Conservation (phyloP, 2,888 invertebrate species). For the Zelleria hepariella region DNA sequence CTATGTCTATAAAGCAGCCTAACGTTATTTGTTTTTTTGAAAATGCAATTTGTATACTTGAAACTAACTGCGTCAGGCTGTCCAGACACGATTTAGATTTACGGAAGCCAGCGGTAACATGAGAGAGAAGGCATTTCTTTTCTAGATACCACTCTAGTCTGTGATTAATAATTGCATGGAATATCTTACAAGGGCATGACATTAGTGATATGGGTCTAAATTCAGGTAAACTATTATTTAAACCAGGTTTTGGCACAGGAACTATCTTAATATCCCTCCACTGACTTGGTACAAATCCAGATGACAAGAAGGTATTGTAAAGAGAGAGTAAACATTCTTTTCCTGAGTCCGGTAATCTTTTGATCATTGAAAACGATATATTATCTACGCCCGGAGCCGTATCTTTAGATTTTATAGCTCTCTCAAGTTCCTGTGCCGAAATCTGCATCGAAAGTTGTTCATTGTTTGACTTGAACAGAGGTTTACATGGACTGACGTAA, state of each 20-base stretch:
- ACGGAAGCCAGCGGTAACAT: not conserved
- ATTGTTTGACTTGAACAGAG: not conserved
- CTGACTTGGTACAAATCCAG: slow-evolving; percentile 16
- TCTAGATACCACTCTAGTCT: not conserved
- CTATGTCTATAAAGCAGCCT: not conserved
- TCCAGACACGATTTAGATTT: not conserved
- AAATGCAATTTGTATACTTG: not conserved
- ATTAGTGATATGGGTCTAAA: not conserved
- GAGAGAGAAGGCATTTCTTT: not conserved
- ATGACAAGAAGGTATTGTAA: not conserved
- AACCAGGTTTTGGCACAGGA: slow-evolving; percentile 17
- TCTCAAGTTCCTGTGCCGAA: not conserved
- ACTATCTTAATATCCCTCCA: slow-evolving; percentile 11
- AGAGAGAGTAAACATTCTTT: not conserved
- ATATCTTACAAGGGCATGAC: not conserved
- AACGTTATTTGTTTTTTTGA: not conserved
- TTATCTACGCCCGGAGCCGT: not conserved
- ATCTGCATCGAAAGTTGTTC: not conserved
- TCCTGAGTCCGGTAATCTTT: not conserved
- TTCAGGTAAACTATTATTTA: not conserved
- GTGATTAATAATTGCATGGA: not conserved
- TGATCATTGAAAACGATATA: slow-evolving; percentile 2
- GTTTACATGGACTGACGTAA: not conserved
- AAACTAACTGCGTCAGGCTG: not conserved
- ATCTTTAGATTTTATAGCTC: slow-evolving; percentile 1